Conservation (phyloP, 2,888 invertebrate genomes). For the Ichneumoninae sp. region DNA sequence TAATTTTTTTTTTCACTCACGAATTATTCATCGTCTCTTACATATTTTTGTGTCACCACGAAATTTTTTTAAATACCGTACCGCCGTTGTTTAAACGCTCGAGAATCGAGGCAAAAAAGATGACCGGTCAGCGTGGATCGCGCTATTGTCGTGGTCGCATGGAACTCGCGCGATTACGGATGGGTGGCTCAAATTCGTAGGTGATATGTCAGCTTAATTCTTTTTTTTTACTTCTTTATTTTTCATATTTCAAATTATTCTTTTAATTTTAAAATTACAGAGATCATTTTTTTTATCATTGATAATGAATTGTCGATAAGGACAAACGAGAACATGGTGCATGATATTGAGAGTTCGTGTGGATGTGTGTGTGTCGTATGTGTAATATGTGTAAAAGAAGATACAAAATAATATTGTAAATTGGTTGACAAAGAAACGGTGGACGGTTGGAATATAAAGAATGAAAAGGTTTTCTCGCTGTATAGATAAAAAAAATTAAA, state of each 20-base stretch:
- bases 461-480: constrained; percentile 1
- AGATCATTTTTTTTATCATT: constrained; percentile 79
- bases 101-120: constrained; percentile 11
- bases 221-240: constrained; percentile 72
- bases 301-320: constrained; percentile 78
- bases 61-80: background rate
- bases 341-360: constrained; percentile 25
- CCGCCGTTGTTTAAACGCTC: background rate
- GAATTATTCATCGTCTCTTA: background rate
- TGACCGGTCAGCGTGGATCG: background rate
- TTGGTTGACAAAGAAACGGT: constrained; percentile 8
- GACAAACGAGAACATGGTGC: constrained; percentile 80
- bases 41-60: background rate
- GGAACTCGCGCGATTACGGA: constrained; percentile 7
- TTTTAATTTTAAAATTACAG: constrained; percentile 83
- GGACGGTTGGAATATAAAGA: constrained; percentile 8
- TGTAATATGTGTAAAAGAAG: constrained; percentile 61
- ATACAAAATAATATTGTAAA: constrained; percentile 33
- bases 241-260: constrained; percentile 80
- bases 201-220: constrained; percentile 76
- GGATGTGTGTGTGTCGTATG: constrained; percentile 20
- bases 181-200: constrained; percentile 77
- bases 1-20: constrained; percentile 8
- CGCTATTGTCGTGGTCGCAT: background rate
- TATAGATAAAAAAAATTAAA: background rate